Conservation (phyloP, 2,113 vertebrate genomes). For the Chloropsis cyanopogon region DNA sequence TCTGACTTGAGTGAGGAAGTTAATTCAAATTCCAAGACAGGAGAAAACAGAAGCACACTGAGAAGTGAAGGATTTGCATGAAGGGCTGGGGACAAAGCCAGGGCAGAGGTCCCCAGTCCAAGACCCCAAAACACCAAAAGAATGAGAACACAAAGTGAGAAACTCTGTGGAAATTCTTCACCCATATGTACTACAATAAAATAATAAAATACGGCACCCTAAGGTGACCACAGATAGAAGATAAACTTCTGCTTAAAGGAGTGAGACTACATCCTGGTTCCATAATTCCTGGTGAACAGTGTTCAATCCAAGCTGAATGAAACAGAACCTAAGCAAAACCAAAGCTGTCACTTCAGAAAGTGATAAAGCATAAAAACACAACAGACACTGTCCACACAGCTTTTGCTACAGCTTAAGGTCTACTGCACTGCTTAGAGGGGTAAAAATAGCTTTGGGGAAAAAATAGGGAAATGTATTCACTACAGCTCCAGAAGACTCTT, state of each 20-base stretch:
- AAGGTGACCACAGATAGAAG: not conserved
- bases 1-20: not conserved
- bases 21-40: not conserved
- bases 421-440: not conserved
- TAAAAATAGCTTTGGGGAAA: not conserved
- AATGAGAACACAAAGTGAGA: not conserved
- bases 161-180: not conserved
- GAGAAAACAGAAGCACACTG: not conserved
- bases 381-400: not conserved
- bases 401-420: not conserved
- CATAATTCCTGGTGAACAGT: accelerated
- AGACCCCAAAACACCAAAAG: not conserved
- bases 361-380: not conserved
- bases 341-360: not conserved
- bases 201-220: not conserved
- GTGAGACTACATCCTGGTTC: not conserved
- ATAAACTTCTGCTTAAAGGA: not conserved
- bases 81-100: not conserved
- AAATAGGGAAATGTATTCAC: not conserved
- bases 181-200: not conserved
- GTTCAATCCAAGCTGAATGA: not conserved
- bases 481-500: not conserved
- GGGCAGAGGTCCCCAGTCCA: not conserved
- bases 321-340: not conserved
- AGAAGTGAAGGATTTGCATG: not conserved